phyloP scores from a whole-genome alignment of 2,113 vertebrate species.

The Bothrops jararaca region DNA sequence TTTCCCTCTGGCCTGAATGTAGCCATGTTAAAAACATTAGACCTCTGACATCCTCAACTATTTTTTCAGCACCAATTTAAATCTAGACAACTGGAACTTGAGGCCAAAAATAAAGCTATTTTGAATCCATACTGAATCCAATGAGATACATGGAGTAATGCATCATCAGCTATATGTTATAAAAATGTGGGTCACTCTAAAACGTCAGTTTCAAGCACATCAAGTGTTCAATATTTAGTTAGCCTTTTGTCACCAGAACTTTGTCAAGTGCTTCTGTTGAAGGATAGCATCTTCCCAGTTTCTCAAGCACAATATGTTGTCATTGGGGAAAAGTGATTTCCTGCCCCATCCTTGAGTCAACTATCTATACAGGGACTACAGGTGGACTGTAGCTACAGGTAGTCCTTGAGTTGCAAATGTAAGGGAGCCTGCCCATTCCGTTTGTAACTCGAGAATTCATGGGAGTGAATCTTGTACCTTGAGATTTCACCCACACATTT shows the following conservation, averaged over 20 bases:
- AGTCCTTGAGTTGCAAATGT: no score
- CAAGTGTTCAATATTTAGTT: not conserved
- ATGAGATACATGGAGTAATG: not conserved
- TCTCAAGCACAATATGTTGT: not conserved
- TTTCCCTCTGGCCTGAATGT: constrained; percentile 28
- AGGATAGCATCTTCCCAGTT: not conserved
- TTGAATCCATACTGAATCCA: not conserved
- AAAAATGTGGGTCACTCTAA: no score
- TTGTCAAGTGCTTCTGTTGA: not conserved
- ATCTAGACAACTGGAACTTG: constrained; percentile 5
- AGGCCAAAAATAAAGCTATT: not conserved
- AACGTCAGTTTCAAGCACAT: not conserved
- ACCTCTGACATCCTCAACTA: constrained; percentile 13
- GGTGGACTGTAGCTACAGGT: not conserved
- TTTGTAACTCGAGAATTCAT: no score
- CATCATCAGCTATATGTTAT: not conserved
- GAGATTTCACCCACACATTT: no score
- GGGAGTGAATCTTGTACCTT: no score
- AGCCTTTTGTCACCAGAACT: not conserved
- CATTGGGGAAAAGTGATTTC: not conserved
- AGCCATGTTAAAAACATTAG: constrained; percentile 14
- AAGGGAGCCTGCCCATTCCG: no score
- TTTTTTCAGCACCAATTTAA: constrained; percentile 33
- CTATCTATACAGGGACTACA: not conserved
- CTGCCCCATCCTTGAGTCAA: not conserved